Percentiles rank a stretch among this genome's conserved stretches.
Evolutionary conservation across 1,140 invertebrate genomes (phyloP).

Genomic region (Micrasema longulum): DNA sequence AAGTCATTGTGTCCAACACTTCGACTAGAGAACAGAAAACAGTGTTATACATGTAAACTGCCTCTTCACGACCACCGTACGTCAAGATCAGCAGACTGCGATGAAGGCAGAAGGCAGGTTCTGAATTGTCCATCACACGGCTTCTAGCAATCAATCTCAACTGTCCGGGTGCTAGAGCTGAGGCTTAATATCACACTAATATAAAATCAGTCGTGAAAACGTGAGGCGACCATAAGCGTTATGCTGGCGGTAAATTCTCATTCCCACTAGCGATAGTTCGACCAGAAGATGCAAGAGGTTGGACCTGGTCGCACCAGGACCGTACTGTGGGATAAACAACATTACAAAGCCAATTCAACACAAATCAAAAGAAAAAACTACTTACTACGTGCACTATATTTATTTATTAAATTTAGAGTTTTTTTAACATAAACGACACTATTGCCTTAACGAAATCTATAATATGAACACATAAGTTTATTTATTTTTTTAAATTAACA

Average conservation of each 20-base stretch:
- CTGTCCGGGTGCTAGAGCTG: background rate
- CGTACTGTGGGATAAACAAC: too few species aligned
- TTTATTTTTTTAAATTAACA: too few species aligned
- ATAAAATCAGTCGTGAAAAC: conserved; percentile 55
- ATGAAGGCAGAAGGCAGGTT: conserved; percentile 1
- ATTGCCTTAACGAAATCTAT: too few species aligned
- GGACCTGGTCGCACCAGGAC: background rate
- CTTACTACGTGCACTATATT: too few species aligned
- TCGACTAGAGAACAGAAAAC: background rate
- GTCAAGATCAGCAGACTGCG: conserved; percentile 24
- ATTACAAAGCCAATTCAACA: too few species aligned
- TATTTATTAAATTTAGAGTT: too few species aligned
- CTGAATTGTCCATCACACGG: conserved; percentile 17
- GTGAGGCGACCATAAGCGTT: conserved; percentile 53
- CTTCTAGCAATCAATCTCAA: conserved; percentile 22
- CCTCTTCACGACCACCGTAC: conserved; percentile 27
- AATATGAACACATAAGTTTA: too few species aligned
- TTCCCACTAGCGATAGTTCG: conserved; percentile 20
- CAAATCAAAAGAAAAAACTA: too few species aligned
- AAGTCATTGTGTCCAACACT: conserved; percentile 11
- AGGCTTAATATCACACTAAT: conserved; percentile 41
- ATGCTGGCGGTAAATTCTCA: conserved; percentile 48
- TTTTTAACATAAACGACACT: too few species aligned
- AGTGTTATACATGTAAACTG: conserved; percentile 31
- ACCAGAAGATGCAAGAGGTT: background rate